These are phyloP conservation scores for Drosophila santomea DNA, from an alignment of 1,140 invertebrate species.

Conservation along the genomic window DNA sequence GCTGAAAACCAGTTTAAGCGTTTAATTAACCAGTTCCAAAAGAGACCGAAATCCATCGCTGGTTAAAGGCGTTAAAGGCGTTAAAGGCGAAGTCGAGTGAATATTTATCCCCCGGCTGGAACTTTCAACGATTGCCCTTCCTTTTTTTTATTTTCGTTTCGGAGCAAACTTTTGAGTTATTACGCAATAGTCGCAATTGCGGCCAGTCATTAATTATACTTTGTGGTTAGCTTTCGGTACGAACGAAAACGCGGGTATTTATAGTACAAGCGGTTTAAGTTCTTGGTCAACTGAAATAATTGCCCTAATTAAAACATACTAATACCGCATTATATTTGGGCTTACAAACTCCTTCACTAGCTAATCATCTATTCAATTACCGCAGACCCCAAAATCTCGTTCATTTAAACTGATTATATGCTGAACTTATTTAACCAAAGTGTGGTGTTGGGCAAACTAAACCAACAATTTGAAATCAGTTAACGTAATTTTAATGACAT, in stretches of 20 bases:
- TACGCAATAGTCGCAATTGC: conserved; percentile 9
- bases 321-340: conserved; percentile 8
- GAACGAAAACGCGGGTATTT: conserved; percentile 8
- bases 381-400: background rate
- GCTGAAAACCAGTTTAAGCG: conserved; percentile 33
- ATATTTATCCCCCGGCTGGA: conserved; percentile 13
- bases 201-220: conserved; percentile 35
- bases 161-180: conserved; percentile 36
- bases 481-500: too few relatives aligned
- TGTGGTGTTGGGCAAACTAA: too few relatives aligned
- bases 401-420: background rate
- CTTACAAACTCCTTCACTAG: background rate
- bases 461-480: too few relatives aligned
- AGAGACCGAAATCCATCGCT: conserved; percentile 11
- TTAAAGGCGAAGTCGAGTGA: conserved; percentile 5
- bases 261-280: conserved; percentile 7
- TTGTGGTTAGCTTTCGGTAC: conserved; percentile 16
- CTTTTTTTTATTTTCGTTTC: conserved; percentile 16
- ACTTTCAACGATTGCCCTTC: background rate
- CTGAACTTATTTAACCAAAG: too few relatives aligned
- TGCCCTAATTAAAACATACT: conserved; percentile 33
- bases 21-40: conserved; percentile 22
- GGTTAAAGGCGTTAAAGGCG: conserved; percentile 1
- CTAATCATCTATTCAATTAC: conserved; percentile 14
- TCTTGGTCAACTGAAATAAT: conserved; percentile 29